Conservation (phyloP, 2,888 invertebrate species). For the Thymelicus acteon region DNA sequence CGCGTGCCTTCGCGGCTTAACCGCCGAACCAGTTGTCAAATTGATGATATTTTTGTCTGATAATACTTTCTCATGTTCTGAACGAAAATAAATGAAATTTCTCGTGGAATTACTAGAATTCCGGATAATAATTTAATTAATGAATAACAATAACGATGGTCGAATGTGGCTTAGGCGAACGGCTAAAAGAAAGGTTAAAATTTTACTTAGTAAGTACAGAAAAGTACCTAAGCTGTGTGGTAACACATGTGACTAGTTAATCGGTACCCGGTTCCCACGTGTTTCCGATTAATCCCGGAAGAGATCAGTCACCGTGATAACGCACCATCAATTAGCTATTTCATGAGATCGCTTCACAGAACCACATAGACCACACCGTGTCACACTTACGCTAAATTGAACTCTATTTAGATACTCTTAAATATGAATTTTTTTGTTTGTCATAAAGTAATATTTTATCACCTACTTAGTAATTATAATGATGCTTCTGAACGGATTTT, state of each 20-base stretch:
- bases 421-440: neutral
- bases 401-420: too few relatives aligned
- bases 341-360: constrained; percentile 14
- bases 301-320: constrained; percentile 56
- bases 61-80: neutral
- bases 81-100: neutral
- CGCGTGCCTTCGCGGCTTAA: constrained; percentile 27
- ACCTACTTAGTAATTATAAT: too few relatives aligned
- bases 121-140: too few relatives aligned
- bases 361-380: neutral
- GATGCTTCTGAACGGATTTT: too few relatives aligned
- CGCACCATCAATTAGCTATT: constrained; percentile 45
- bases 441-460: neutral
- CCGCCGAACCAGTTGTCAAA: constrained; percentile 35
- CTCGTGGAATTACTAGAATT: too few relatives aligned
- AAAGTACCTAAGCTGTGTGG: neutral
- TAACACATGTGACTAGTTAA: neutral
- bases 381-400: neutral
- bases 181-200: too few relatives aligned
- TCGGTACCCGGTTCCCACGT: constrained; percentile 47
- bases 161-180: too few relatives aligned
- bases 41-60: constrained; percentile 24
- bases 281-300: constrained; percentile 52
- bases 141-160: too few relatives aligned
- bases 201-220: too few relatives aligned